These are phyloP conservation scores for Cyclina sinensis DNA, from an alignment of 1,140 invertebrate species.

Conservation along the genomic window DNA sequence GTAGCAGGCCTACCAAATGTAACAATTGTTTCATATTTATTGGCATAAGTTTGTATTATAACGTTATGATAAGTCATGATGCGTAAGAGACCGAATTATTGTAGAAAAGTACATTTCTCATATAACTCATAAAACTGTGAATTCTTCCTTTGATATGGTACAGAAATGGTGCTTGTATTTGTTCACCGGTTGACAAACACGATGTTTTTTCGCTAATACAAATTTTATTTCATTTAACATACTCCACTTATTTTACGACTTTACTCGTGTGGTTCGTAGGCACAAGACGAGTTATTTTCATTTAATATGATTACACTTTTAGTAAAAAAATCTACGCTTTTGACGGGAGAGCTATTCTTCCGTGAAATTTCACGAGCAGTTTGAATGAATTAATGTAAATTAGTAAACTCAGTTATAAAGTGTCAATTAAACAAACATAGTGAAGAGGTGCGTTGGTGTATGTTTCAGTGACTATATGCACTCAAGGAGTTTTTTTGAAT, in stretches of 20 bases:
- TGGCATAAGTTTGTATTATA: too few species aligned
- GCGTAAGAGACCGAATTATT: too few species aligned
- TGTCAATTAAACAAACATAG: neutral
- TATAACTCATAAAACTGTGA: too few species aligned
- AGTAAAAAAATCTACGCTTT: neutral
- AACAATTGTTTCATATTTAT: too few species aligned
- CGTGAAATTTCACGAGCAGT: neutral
- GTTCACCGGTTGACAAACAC: neutral
- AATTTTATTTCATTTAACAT: neutral
- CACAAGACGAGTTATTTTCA: neutral
- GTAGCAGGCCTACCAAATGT: too few species aligned
- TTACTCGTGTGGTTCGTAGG: neutral
- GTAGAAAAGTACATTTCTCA: too few species aligned
- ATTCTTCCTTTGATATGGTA: neutral
- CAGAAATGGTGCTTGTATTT: neutral
- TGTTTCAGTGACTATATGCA: neutral
- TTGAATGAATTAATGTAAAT: constrained; percentile 10
- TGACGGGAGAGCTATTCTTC: neutral
- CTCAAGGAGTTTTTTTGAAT: neutral
- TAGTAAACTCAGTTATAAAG: neutral
- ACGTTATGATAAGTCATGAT: too few species aligned
- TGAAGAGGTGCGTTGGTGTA: neutral
- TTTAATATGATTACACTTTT: neutral
- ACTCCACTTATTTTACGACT: constrained; percentile 2
- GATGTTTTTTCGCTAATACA: neutral